phyloP scores from a whole-genome alignment of 2,797 vertebrate species.

The Phylloscopus collybita region DNA sequence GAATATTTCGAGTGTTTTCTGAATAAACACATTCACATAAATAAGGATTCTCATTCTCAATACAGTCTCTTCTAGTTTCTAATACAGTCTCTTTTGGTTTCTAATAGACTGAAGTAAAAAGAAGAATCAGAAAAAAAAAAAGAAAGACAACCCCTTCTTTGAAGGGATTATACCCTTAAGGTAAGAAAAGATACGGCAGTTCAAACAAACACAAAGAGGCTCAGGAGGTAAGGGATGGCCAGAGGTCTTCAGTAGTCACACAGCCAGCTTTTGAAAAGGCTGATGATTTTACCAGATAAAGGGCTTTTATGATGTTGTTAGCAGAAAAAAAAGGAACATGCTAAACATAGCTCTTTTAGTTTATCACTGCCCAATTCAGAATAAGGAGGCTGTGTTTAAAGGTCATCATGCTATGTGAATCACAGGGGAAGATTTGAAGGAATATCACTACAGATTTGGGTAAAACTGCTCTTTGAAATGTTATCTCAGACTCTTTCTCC shows the following conservation, averaged over 20 bases:
- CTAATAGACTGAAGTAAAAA: background rate
- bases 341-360: background rate
- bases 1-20: background rate
- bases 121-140: background rate
- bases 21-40: background rate
- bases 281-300: background rate
- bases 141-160: background rate
- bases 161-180: background rate
- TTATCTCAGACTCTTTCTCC: background rate
- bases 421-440: background rate
- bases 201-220: background rate
- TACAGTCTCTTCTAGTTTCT: background rate
- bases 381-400: background rate
- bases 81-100: background rate
- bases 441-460: background rate
- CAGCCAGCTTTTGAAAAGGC: background rate
- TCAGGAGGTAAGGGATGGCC: background rate
- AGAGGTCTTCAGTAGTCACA: background rate
- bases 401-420: background rate
- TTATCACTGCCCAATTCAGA: background rate
- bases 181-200: background rate
- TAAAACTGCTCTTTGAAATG: background rate
- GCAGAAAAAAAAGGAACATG: background rate
- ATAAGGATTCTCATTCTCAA: background rate
- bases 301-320: background rate